phyloP scores from a whole-genome alignment of 1,140 invertebrate genomes.

The Aphaenogaster ashmeadi region DNA sequence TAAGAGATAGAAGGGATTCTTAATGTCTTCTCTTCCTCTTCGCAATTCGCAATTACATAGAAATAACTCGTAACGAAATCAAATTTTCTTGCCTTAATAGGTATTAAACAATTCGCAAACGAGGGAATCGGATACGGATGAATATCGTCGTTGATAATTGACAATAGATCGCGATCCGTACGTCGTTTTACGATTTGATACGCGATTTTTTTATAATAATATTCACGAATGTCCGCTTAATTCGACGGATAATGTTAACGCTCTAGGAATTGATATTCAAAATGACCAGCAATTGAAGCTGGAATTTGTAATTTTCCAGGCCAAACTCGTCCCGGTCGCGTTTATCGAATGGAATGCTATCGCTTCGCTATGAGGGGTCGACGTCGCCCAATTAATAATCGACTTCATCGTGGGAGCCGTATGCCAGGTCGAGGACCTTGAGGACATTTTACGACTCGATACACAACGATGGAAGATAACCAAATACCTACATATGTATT shows the following conservation, averaged over 20 bases:
- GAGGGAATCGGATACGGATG: not conserved
- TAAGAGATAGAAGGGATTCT: not conserved
- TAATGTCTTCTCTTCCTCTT: not conserved
- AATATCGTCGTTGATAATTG: not conserved
- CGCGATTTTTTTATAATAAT: not conserved
- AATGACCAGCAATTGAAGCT: not conserved
- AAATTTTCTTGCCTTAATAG: not conserved
- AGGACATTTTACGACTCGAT: constrained; percentile 25
- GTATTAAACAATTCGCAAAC: not conserved
- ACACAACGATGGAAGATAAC: constrained; percentile 7
- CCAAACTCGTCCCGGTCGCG: not conserved
- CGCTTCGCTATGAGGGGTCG: constrained; percentile 38
- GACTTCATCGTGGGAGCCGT: constrained; percentile 32
- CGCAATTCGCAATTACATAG: not conserved
- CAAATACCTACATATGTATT: not conserved
- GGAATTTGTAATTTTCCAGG: constrained; percentile 27
- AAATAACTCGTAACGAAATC: constrained; percentile 14
- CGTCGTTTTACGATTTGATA: not conserved
- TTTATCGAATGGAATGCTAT: constrained; percentile 34
- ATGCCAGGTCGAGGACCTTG: constrained; percentile 24
- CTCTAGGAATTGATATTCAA: not conserved
- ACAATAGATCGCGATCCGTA: not conserved
- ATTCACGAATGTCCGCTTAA: not conserved
- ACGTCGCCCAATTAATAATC: constrained; percentile 45
- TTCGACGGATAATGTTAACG: not conserved